Conservation (phyloP, 2,113 vertebrate genomes). For the Lamprotornis superbus region DNA sequence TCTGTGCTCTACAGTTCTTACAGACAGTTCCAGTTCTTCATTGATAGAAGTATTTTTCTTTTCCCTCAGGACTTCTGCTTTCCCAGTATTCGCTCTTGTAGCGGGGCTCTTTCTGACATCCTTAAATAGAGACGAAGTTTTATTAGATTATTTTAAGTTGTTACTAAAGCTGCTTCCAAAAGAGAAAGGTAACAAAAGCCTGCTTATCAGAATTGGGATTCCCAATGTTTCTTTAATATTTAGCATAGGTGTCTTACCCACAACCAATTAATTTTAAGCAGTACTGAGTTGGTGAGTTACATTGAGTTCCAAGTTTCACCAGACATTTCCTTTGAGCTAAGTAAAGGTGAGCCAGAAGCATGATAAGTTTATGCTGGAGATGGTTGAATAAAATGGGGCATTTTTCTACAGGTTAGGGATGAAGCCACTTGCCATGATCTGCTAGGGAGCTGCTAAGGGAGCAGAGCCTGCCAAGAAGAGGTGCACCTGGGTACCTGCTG, state of each 20-base stretch:
- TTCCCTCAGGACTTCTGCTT: not conserved
- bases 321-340: not conserved
- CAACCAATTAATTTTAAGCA: not conserved
- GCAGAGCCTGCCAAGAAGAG: not conserved
- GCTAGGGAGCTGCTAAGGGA: not conserved
- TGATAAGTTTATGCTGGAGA: not conserved
- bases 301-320: not conserved
- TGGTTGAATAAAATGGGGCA: not conserved
- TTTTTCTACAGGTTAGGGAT: not conserved
- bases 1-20: not conserved
- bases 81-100: not conserved
- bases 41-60: not conserved
- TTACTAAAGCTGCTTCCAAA: not conserved
- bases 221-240: not conserved
- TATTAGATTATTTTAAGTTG: not conserved
- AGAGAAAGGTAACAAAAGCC: not conserved
- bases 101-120: not conserved
- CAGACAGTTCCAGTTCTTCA: not conserved
- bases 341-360: accelerated
- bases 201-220: not conserved
- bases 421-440: not conserved
- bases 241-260: not conserved
- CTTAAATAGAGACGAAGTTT: not conserved
- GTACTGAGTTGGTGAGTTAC: not conserved
- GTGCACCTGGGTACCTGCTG: not conserved